phyloP scores from a whole-genome alignment of 2,113 vertebrate genomes.

The Malurus melanocephalus region DNA sequence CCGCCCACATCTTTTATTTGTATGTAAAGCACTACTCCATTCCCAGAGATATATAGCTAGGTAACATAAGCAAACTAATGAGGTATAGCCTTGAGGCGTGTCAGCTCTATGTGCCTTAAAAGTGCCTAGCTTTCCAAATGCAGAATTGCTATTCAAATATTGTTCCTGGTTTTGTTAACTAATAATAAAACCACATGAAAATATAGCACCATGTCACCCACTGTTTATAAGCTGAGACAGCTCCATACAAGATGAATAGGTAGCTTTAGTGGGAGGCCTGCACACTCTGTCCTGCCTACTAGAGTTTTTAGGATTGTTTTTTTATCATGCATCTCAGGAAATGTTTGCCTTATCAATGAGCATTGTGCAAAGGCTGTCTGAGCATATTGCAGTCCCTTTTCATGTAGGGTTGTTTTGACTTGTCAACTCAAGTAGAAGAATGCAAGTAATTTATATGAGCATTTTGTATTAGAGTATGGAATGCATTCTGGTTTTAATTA shows the following conservation, averaged over 20 bases:
- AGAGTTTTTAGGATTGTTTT: background rate
- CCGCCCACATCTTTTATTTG: background rate
- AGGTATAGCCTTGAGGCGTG: background rate
- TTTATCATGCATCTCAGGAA: background rate
- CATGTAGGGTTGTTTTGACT: background rate
- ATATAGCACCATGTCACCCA: background rate
- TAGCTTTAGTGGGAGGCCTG: background rate
- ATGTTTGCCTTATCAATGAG: background rate
- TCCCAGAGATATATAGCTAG: background rate
- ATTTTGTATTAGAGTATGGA: background rate
- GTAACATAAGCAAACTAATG: slow-evolving; percentile 4
- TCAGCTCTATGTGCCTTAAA: background rate
- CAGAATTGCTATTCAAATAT: background rate
- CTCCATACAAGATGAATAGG: background rate
- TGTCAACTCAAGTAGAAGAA: slow-evolving; percentile 20
- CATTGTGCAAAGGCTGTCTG: background rate
- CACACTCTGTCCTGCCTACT: background rate
- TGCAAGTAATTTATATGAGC: background rate
- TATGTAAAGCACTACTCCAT: background rate
- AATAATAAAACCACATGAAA: background rate
- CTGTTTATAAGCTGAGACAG: background rate
- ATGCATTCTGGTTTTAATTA: slow-evolving; percentile 17
- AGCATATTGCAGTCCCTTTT: background rate
- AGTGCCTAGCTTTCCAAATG: background rate
- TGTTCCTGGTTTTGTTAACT: background rate